Conservation (phyloP, 2,113 vertebrate genomes). For the Oxygymnocypris stewartii region DNA sequence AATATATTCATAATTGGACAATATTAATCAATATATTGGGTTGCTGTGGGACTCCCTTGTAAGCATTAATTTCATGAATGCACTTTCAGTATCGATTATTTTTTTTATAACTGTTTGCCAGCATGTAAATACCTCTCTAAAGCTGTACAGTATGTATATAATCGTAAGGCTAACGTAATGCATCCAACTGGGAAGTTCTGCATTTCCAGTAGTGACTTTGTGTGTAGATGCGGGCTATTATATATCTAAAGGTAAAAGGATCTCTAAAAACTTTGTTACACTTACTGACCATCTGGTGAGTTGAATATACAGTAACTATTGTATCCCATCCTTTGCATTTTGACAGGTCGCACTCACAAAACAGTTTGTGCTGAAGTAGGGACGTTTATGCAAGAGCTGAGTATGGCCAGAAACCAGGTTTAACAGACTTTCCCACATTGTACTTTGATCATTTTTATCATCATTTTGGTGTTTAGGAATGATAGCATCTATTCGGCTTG, state of each 20-base stretch:
- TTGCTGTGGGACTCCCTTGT: neutral
- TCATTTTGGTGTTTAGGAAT: neutral
- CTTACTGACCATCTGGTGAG: neutral
- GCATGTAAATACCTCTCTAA: neutral
- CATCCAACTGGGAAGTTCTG: neutral
- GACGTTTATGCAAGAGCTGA: neutral
- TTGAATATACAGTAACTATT: no score
- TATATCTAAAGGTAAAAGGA: neutral
- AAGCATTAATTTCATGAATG: neutral
- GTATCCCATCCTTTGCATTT: neutral
- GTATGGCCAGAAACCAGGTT: neutral
- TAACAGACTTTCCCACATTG: neutral
- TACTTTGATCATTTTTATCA: neutral
- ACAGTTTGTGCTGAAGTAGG: neutral
- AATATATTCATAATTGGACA: neutral
- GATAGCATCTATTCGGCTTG: neutral
- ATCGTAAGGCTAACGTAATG: neutral
- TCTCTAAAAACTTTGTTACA: neutral
- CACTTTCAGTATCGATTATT: neutral
- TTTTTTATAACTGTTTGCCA: neutral
- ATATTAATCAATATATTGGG: neutral
- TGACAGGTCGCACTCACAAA: neutral
- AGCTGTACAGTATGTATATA: neutral
- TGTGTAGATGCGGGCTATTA: neutral
- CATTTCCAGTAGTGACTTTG: neutral